Conservation (phyloP, 2,797 vertebrate genomes). For the Halcyon smyrnensis region DNA sequence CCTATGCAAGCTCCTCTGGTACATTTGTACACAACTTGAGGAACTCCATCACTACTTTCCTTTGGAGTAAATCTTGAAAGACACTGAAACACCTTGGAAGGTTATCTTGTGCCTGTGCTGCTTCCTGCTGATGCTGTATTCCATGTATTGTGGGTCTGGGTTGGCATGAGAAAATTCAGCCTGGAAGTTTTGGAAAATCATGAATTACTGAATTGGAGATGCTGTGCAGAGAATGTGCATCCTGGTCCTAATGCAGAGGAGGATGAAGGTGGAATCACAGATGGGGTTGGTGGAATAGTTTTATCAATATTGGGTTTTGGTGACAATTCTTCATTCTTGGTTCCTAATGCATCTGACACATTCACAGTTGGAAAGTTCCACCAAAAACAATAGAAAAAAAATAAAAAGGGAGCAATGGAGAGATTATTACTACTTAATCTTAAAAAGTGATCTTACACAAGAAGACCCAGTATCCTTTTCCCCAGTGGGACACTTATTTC, state of each 20-base stretch:
- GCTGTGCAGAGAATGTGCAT: background rate
- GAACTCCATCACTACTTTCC: background rate
- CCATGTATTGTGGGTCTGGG: background rate
- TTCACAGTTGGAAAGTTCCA: background rate
- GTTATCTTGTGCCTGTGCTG: background rate
- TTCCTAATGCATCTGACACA: background rate
- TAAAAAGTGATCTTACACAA: background rate
- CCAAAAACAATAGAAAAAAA: background rate
- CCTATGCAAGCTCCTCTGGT: background rate
- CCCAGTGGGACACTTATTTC: background rate
- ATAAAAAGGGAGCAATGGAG: accelerated
- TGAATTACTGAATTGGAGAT: background rate
- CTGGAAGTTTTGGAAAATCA: background rate
- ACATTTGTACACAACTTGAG: background rate
- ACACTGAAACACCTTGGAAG: background rate
- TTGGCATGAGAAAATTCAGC: background rate
- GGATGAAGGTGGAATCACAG: background rate
- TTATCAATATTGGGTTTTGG: accelerated
- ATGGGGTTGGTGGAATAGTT: background rate
- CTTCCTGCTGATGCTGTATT: background rate
- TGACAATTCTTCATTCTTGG: background rate
- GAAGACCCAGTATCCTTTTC: background rate
- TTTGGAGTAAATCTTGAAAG: background rate
- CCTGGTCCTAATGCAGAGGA: background rate
- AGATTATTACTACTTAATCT: background rate